A percentile compares a stretch with the other conserved stretches of the same genome.
phyloP scores from a whole-genome alignment of 2,113 vertebrate genomes.

The Eupsittula cactorum region DNA sequence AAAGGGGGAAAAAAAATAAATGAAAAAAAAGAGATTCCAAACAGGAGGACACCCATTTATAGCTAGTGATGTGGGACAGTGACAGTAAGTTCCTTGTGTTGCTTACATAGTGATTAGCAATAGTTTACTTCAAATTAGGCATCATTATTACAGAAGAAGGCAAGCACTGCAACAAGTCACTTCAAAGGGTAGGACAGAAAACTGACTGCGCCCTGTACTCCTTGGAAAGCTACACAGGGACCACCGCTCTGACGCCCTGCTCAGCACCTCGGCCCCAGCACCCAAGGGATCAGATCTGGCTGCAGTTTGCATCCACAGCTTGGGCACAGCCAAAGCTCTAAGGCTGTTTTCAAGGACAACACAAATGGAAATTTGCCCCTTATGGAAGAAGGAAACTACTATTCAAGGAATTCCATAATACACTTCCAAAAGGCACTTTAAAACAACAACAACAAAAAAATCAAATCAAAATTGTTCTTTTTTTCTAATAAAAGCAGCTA shows the following conservation, averaged over 20 bases:
- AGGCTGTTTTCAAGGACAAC: not conserved
- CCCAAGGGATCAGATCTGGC: accelerated
- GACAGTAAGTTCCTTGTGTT: not conserved
- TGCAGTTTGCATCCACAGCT: accelerated
- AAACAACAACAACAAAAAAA: not conserved
- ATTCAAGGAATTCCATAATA: not conserved
- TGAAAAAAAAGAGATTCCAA: accelerated
- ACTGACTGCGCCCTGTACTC: not conserved
- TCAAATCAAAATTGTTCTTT: not conserved
- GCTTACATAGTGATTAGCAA: not conserved
- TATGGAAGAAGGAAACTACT: not conserved
- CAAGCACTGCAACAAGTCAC: not conserved
- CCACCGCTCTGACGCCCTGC: not conserved
- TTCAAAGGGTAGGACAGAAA: not conserved
- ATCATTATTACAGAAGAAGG: not conserved
- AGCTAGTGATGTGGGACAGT: not conserved
- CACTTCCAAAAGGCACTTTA: not conserved
- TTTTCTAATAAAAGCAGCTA: not conserved
- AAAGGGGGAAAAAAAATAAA: not conserved
- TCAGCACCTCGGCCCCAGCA: accelerated
- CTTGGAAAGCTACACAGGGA: not conserved
- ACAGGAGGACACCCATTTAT: not conserved
- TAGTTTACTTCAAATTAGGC: not conserved
- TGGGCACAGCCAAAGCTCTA: not conserved
- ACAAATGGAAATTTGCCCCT: not conserved